These are phyloP conservation scores for Tiliacea citrago DNA, from an alignment of 2,888 invertebrate species.

Conservation along the genomic window DNA sequence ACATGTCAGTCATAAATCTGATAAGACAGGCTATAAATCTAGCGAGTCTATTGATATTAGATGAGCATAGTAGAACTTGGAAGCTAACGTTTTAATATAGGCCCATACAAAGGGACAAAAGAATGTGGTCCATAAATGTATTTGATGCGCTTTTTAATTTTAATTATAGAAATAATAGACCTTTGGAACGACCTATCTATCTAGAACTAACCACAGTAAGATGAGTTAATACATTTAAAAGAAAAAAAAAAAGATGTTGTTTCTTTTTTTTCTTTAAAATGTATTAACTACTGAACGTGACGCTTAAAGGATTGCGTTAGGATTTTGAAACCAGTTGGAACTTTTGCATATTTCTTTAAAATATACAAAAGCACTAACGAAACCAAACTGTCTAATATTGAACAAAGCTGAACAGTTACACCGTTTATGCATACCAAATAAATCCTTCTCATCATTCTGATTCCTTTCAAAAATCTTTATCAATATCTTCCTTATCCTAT, in stretches of 20 bases:
- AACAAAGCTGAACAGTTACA: background rate
- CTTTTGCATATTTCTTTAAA: background rate
- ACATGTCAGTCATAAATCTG: slow-evolving; percentile 35
- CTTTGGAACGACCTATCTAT: background rate
- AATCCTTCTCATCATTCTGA: background rate
- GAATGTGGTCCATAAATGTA: background rate
- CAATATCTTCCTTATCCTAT: background rate
- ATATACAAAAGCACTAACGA: background rate
- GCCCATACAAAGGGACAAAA: background rate
- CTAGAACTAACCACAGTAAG: background rate
- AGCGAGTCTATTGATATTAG: slow-evolving; percentile 33
- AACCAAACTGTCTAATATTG: background rate
- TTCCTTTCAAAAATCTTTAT: background rate
- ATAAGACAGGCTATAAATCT: slow-evolving; percentile 40
- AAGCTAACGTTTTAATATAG: slow-evolving; percentile 21
- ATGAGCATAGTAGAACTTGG: slow-evolving; percentile 12
- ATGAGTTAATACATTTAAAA: background rate
- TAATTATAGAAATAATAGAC: background rate
- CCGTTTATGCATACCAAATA: no score
- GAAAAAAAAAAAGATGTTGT: no score
- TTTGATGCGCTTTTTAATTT: background rate
- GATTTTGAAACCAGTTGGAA: background rate
- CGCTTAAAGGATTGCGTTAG: no score
- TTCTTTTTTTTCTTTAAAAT: no score
- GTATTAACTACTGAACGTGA: no score